Evolutionary conservation across 2,113 vertebrate species (phyloP).

Genomic region (Zootoca vivipara): DNA sequence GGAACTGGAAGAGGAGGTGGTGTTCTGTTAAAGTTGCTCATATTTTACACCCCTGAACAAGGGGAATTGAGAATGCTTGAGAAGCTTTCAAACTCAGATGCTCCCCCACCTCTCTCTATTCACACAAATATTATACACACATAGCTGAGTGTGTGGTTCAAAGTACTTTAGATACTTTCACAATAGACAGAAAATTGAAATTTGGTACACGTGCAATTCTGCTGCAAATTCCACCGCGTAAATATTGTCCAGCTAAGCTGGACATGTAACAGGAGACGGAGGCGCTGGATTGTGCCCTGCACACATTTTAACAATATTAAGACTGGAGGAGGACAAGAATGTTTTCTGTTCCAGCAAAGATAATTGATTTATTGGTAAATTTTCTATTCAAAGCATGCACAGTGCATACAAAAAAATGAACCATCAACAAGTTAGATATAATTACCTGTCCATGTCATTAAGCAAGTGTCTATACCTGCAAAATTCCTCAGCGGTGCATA

Average conservation of each 20-base stretch:
- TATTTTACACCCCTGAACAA: slow-evolving; percentile 1
- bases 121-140: not conserved
- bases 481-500: too few species aligned
- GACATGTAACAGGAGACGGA: too few species aligned
- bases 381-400: too few species aligned
- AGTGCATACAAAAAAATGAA: too few species aligned
- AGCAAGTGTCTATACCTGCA: too few species aligned
- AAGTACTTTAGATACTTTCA: not conserved
- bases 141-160: not conserved
- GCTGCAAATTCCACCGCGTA: not conserved
- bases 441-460: too few species aligned
- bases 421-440: too few species aligned
- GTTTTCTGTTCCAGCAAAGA: not conserved
- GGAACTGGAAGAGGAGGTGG: slow-evolving; percentile 34
- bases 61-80: slow-evolving; percentile 8
- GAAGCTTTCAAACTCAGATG: slow-evolving; percentile 1
- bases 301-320: not conserved
- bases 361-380: not conserved
- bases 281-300: too few species aligned
- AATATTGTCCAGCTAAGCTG: not conserved
- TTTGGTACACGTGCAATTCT: not conserved
- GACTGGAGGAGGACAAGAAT: not conserved
- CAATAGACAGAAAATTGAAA: not conserved
- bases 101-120: not conserved
- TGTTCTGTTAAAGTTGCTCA: slow-evolving; percentile 10